Conservation (phyloP, 2,797 vertebrate genomes). For the Ctenochaetus hawaiiensis region DNA sequence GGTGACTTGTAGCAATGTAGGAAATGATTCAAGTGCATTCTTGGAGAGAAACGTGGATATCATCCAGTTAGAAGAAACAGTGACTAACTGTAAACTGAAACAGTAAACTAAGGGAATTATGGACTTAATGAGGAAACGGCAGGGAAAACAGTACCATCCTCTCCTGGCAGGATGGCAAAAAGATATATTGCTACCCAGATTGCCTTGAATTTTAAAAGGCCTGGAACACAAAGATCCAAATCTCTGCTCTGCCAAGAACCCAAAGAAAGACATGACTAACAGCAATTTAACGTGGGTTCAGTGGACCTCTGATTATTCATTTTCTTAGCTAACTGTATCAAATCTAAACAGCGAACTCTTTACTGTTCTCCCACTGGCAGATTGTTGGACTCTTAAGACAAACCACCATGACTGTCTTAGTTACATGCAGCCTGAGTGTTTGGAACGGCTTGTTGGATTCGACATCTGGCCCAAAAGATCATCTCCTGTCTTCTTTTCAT, state of each 20-base stretch:
- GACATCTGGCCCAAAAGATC: conserved; percentile 45
- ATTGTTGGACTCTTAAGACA: conserved; percentile 16
- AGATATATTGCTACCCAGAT: background rate
- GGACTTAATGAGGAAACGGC: background rate
- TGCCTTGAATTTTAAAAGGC: conserved; percentile 1
- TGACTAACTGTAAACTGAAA: too few species aligned
- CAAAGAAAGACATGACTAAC: background rate
- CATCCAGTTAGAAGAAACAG: too few species aligned
- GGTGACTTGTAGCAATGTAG: background rate
- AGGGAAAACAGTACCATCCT: background rate
- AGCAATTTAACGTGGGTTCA: background rate
- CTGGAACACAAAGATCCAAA: background rate
- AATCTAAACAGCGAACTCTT: conserved; percentile 1
- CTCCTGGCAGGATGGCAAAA: too few species aligned
- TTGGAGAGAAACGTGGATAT: background rate
- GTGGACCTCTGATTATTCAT: background rate
- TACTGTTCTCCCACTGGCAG: background rate
- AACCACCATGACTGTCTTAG: background rate
- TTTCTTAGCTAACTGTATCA: background rate
- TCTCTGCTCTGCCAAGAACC: background rate
- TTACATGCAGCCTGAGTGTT: conserved; percentile 33
- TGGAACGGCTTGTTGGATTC: conserved; percentile 31
- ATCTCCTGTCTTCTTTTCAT: conserved; percentile 20
- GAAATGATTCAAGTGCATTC: background rate
- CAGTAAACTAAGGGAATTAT: background rate